A percentile compares a stretch with the other conserved stretches of the same genome.
Conservation (phyloP, 2,888 invertebrate species). For the Pantelozetes paolii region DNA sequence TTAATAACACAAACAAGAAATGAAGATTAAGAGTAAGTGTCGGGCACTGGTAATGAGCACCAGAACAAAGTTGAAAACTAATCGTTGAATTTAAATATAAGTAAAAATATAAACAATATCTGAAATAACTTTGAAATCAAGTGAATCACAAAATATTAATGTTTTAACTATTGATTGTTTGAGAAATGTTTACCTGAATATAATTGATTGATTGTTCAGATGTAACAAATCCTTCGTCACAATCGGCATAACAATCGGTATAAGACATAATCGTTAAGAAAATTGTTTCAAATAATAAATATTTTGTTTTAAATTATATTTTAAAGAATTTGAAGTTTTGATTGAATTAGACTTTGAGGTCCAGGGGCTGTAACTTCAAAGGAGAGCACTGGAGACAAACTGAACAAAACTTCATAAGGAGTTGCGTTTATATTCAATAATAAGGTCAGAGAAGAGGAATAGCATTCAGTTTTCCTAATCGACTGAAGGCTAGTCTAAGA, state of each 20-base stretch:
- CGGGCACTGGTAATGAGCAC: no score
- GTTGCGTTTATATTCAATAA: background rate
- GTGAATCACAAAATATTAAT: background rate
- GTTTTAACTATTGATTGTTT: background rate
- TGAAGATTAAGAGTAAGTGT: no score
- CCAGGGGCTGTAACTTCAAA: no score
- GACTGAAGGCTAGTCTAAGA: background rate
- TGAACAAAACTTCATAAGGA: background rate
- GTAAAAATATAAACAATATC: no score
- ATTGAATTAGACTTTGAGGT: no score
- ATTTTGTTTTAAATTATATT: no score
- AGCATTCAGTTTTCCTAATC: constrained; percentile 5
- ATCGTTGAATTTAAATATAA: no score
- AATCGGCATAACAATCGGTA: background rate
- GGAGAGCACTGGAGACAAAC: background rate
- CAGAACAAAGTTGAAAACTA: no score
- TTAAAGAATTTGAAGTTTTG: no score
- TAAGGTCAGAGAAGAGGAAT: background rate
- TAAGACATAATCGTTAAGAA: background rate
- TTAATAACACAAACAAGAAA: no score
- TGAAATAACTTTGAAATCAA: no score
- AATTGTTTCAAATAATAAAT: no score
- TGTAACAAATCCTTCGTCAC: constrained; percentile 16
- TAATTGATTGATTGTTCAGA: background rate
- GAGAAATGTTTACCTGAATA: background rate